Evolutionary conservation across 2,113 vertebrate species (phyloP).

Genomic region (Solea senegalensis): DNA sequence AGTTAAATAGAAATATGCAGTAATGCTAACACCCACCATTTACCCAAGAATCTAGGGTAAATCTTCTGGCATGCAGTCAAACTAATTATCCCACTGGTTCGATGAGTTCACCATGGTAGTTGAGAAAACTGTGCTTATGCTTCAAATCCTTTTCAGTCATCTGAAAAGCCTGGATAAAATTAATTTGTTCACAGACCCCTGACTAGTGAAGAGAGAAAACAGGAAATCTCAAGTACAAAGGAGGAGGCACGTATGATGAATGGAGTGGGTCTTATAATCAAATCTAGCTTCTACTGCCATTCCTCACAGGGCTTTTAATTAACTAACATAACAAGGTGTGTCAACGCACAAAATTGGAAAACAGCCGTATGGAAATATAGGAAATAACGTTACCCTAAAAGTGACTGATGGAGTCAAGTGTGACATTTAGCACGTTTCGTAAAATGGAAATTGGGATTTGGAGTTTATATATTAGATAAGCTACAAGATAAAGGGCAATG

Average conservation of each 20-base stretch:
- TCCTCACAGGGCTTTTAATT: conserved; percentile 40
- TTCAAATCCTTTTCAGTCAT: conserved; percentile 3
- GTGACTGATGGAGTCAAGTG: too few species aligned
- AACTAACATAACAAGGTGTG: conserved; percentile 19
- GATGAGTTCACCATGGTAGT: conserved; percentile 10
- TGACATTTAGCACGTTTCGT: too few species aligned
- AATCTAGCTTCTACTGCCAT: conserved; percentile 10
- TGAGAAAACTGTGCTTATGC: conserved; percentile 3
- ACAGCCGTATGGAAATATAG: background rate
- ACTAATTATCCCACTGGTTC: conserved; percentile 22
- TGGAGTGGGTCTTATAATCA: conserved; percentile 35
- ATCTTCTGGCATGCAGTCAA: conserved; percentile 19
- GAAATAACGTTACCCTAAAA: background rate
- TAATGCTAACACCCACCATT: background rate
- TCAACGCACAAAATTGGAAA: conserved; percentile 25
- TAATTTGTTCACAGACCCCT: conserved; percentile 17
- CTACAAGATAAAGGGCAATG: too few species aligned
- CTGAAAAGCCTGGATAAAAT: conserved; percentile 14
- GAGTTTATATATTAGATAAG: too few species aligned
- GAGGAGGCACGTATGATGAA: conserved; percentile 16
- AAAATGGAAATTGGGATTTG: too few species aligned
- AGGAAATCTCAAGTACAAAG: conserved; percentile 29
- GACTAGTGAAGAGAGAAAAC: conserved; percentile 5
- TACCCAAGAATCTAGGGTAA: background rate
- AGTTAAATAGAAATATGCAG: background rate